Evolutionary conservation across 2,797 vertebrate genomes (phyloP).

Genomic region (Tadarida brasiliensis): DNA sequence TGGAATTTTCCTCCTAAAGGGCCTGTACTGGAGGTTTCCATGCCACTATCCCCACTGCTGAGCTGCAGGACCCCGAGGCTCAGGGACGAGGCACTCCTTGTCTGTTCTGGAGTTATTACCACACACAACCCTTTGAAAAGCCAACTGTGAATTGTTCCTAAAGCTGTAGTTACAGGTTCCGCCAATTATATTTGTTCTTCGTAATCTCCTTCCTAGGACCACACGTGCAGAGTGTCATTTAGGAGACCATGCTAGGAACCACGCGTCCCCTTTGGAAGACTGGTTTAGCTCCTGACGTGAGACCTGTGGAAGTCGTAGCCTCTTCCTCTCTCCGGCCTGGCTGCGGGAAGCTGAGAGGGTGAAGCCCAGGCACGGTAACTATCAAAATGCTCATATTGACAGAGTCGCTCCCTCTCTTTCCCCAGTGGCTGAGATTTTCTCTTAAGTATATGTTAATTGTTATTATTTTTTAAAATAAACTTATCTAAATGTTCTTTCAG

Average conservation of each 20-base stretch:
- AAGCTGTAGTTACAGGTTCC: neutral
- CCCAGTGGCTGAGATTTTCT: neutral
- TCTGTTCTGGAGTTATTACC: neutral
- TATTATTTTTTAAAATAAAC: neutral
- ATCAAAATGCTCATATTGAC: neutral
- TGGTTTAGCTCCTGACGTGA: neutral
- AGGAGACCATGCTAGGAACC: neutral
- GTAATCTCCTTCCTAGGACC: neutral
- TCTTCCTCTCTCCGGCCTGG: neutral
- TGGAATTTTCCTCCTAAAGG: neutral
- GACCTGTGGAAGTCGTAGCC: neutral
- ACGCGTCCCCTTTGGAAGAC: neutral
- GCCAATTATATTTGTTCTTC: neutral
- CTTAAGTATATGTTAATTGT: neutral
- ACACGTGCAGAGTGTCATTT: neutral
- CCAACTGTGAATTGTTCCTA: neutral
- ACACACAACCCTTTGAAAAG: neutral
- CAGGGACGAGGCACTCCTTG: neutral
- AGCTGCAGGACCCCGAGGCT: neutral
- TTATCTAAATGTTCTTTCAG: constrained; percentile 2
- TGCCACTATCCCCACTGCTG: neutral
- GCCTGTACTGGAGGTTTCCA: neutral
- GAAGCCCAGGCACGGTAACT: neutral
- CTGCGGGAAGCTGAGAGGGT: constrained; percentile 22
- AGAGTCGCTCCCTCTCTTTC: neutral